Evolutionary conservation across 2,113 vertebrate species (phyloP).

Genomic region (Triplophysa dalaica): DNA sequence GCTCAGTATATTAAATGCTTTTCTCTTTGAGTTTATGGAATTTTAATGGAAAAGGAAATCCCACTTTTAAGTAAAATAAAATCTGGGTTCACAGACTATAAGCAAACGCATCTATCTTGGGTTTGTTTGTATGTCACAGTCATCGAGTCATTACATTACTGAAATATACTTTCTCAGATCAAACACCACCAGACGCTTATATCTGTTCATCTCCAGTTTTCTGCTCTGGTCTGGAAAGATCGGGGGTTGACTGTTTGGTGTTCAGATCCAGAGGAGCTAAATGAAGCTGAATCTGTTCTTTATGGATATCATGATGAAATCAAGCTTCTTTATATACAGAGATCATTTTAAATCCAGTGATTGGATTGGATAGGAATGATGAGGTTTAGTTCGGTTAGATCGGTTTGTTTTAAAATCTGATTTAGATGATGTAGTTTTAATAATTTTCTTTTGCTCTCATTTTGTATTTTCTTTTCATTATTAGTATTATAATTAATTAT

Average conservation of each 20-base stretch:
- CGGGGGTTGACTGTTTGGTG: conserved; percentile 9
- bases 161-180: conserved; percentile 34
- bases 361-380: neutral
- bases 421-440: too few relatives aligned
- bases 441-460: too few relatives aligned
- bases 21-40: too few relatives aligned
- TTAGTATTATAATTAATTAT: too few relatives aligned
- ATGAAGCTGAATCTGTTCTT: conserved; percentile 4
- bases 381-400: too few relatives aligned
- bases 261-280: neutral
- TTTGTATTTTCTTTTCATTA: too few relatives aligned
- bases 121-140: neutral
- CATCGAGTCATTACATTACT: neutral
- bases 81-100: neutral
- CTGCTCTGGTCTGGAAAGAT: neutral
- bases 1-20: neutral
- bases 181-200: conserved; percentile 31
- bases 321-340: neutral
- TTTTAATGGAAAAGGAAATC: neutral
- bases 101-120: neutral
- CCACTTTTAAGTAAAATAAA: conserved; percentile 19
- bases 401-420: too few relatives aligned
- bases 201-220: conserved; percentile 40
- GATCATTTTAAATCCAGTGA: neutral
- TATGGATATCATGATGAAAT: conserved; percentile 17